Percentiles rank a stretch among this genome's conserved stretches.
Conservation (phyloP, 1,140 invertebrate genomes). For the Wasmannia auropunctata region DNA sequence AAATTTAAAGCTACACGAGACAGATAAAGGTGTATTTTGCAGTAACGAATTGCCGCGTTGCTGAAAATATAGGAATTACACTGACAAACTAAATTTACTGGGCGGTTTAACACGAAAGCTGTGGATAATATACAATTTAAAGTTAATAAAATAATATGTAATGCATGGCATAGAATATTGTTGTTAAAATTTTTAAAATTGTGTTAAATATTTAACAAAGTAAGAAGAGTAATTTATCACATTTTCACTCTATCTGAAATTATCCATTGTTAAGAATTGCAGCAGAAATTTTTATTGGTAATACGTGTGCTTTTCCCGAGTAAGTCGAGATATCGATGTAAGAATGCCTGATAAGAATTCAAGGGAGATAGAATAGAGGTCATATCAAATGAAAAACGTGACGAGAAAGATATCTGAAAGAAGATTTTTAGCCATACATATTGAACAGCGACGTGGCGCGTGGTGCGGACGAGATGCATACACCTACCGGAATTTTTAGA, state of each 20-base stretch:
- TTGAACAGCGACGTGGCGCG: constrained; percentile 57
- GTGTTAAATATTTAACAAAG: neutral
- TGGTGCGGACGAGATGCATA: constrained; percentile 55
- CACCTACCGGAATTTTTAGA: constrained; percentile 47
- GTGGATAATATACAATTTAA: neutral
- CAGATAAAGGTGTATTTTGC: neutral
- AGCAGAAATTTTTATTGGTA: constrained; percentile 33
- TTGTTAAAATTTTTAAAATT: neutral
- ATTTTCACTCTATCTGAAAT: neutral
- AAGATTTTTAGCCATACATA: constrained; percentile 67
- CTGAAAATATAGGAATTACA: neutral
- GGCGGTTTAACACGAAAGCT: neutral
- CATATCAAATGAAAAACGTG: constrained; percentile 68
- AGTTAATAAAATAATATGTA: neutral
- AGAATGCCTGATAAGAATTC: constrained; percentile 64
- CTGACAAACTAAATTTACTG: neutral
- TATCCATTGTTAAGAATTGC: neutral
- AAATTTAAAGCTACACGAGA: neutral
- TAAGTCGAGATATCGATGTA: constrained; percentile 50
- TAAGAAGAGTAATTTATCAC: neutral
- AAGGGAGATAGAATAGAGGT: constrained; percentile 64
- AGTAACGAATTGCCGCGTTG: neutral
- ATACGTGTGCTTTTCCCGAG: constrained; percentile 19
- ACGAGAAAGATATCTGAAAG: constrained; percentile 60
- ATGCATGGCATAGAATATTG: neutral